Evolutionary conservation across 2,888 invertebrate species (phyloP).

Genomic region (Tipula unca): DNA sequence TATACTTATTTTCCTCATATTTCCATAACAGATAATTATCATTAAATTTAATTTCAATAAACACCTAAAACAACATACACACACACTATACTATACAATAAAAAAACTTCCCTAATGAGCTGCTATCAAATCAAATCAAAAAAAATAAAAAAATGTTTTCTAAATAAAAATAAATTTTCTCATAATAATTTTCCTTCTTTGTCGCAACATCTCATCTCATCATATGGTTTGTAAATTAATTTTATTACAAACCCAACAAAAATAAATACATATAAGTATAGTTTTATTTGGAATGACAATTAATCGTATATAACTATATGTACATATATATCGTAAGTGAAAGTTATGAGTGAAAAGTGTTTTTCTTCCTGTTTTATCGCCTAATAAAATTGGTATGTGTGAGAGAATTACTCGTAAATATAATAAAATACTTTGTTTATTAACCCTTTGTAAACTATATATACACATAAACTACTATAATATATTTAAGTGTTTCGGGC

Average conservation of each 20-base stretch:
- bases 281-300: background rate
- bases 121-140: background rate
- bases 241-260: background rate
- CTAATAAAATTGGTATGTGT: background rate
- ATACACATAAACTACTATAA: no score
- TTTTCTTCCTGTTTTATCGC: background rate
- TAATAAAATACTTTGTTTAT: background rate
- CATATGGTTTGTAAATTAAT: background rate
- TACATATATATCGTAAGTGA: background rate
- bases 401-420: background rate
- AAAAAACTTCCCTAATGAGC: background rate
- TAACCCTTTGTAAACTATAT: background rate
- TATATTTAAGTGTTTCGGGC: background rate
- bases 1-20: background rate
- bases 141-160: background rate
- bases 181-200: background rate
- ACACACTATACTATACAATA: background rate
- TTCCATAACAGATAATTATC: background rate
- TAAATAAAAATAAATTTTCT: background rate
- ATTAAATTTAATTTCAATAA: background rate
- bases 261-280: no score
- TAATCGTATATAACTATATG: background rate
- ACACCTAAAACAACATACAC: background rate
- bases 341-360: background rate
- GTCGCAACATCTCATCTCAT: background rate